Percentiles rank a stretch among this genome's conserved stretches.
These are phyloP conservation scores for Anas platyrhynchos DNA, from an alignment of 2,113 vertebrate genomes.

Conservation along the genomic window DNA sequence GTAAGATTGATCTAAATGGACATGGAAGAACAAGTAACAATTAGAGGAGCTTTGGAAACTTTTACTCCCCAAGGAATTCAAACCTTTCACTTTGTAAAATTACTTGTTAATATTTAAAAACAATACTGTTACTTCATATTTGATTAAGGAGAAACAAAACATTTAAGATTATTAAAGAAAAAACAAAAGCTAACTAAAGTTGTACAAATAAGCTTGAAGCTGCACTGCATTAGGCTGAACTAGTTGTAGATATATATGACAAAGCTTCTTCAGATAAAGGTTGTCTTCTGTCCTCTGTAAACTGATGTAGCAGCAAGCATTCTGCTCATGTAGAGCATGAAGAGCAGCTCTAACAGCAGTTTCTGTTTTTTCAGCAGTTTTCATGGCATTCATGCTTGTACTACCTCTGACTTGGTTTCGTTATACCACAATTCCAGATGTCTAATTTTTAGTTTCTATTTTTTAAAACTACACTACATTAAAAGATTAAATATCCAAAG, in stretches of 20 bases:
- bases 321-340: constrained; percentile 13
- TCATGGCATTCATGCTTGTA: not conserved
- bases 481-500: not conserved
- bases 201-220: not conserved
- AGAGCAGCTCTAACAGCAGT: not conserved
- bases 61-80: not conserved
- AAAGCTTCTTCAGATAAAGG: not conserved
- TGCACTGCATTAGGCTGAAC: not conserved
- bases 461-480: not conserved
- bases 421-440: not conserved
- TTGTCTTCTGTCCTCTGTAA: constrained; percentile 35
- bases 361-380: not conserved
- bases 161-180: not conserved
- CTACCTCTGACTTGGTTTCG: not conserved
- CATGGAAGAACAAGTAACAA: not conserved
- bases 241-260: not conserved
- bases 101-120: not conserved
- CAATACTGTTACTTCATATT: not conserved
- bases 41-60: not conserved
- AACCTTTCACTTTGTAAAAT: not conserved
- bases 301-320: constrained; percentile 19
- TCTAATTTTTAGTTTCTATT: not conserved
- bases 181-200: not conserved
- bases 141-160: not conserved
- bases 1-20: not conserved